Percentiles rank a stretch among this genome's conserved stretches.
Evolutionary conservation across 2,797 vertebrate species (phyloP).

Genomic region (Salarias fasciatus): DNA sequence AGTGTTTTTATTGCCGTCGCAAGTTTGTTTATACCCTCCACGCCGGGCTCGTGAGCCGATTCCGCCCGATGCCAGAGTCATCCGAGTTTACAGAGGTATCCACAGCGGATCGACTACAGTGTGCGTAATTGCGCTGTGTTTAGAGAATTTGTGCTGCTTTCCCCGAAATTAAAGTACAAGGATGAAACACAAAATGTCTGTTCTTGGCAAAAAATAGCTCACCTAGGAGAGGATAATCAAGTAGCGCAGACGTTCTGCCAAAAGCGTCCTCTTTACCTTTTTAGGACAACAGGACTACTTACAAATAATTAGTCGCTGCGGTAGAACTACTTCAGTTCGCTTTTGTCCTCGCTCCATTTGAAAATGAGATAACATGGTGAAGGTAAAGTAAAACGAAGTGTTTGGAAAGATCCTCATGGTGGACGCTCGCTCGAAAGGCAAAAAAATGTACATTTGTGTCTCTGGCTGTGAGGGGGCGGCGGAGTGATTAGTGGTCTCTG

Average conservation of each 20-base stretch:
- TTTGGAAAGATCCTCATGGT: neutral
- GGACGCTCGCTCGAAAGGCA: neutral
- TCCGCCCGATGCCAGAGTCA: neutral
- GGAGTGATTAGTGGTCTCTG: too few relatives aligned
- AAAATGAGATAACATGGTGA: too few relatives aligned
- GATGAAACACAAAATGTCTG: neutral
- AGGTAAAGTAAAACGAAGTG: too few relatives aligned
- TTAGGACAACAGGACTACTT: too few relatives aligned
- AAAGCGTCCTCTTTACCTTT: too few relatives aligned
- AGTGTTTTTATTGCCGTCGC: conserved; percentile 1
- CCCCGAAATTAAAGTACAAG: neutral
- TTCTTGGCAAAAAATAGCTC: neutral
- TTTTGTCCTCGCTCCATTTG: too few relatives aligned
- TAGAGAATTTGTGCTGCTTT: conserved; percentile 3
- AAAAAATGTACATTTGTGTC: neutral
- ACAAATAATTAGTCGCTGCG: neutral
- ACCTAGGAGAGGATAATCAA: neutral
- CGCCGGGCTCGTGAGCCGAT: neutral
- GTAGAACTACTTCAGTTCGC: neutral
- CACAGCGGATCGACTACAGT: neutral
- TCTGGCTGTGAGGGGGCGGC: too few relatives aligned
- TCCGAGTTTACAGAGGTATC: conserved; percentile 1
- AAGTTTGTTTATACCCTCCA: neutral
- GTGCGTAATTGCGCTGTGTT: conserved; percentile 8
- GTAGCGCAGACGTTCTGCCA: neutral